phyloP scores from a whole-genome alignment of 2,797 vertebrate species.

The Cryptoblepharus egeriae region DNA sequence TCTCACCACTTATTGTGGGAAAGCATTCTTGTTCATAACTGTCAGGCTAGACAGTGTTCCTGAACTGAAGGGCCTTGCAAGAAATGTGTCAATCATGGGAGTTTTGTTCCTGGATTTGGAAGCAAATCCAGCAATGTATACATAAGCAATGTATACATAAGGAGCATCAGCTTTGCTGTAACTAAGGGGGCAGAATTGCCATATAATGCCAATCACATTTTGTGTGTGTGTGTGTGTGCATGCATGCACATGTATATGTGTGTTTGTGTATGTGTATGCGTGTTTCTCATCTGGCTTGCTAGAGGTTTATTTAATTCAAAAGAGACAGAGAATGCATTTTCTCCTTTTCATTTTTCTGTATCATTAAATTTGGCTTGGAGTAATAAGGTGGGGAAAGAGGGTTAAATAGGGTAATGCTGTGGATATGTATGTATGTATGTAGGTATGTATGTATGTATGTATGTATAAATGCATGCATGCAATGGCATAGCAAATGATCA shows the following conservation, averaged over 20 bases:
- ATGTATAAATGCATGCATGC: too few relatives aligned
- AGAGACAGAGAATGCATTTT: slow-evolving; percentile 21
- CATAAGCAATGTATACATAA: background rate
- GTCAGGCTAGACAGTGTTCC: background rate
- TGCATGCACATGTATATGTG: too few relatives aligned
- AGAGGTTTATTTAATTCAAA: background rate
- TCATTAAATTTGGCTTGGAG: slow-evolving; percentile 8
- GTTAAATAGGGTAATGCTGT: too few relatives aligned
- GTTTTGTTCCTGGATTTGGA: background rate
- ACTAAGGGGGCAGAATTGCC: background rate
- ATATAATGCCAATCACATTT: background rate
- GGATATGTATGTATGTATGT: too few relatives aligned
- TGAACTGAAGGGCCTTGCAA: background rate
- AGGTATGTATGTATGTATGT: too few relatives aligned
- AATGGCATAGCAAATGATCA: too few relatives aligned
- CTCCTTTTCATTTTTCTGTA: slow-evolving; percentile 19
- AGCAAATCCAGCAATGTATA: background rate
- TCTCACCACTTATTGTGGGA: background rate
- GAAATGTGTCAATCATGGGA: background rate
- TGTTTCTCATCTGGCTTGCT: background rate
- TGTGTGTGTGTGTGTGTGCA: too few relatives aligned
- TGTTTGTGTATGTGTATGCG: background rate
- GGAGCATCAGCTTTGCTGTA: background rate
- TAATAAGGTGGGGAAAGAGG: background rate
- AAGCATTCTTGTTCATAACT: background rate